A percentile compares a stretch with the other conserved stretches of the same genome.
phyloP scores from a whole-genome alignment of 1,140 invertebrate genomes.

The Brachionus koreanus region DNA sequence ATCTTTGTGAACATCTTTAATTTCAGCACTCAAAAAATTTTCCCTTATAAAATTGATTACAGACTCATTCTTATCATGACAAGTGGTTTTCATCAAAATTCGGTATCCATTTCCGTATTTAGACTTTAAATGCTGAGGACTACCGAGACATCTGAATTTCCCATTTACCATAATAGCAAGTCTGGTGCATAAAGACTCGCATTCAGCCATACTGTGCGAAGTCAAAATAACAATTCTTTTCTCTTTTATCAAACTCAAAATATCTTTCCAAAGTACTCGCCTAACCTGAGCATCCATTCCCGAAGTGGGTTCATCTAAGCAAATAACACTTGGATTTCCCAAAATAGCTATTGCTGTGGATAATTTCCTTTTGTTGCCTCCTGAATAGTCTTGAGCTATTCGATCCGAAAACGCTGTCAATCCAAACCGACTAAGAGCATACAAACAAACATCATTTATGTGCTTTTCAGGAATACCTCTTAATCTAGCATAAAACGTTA shows the following conservation, averaged over 20 bases:
- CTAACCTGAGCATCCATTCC: conserved; percentile 59
- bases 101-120: conserved; percentile 61
- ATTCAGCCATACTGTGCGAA: conserved; percentile 61
- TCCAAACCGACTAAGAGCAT: not conserved
- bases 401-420: conserved; percentile 50
- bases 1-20: conserved; percentile 70
- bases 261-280: conserved; percentile 56
- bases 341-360: conserved; percentile 60
- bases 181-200: conserved; percentile 60
- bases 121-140: conserved; percentile 58
- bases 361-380: conserved; percentile 59
- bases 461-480: conserved; percentile 62
- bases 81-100: conserved; percentile 49
- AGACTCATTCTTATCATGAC: conserved; percentile 28
- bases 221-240: conserved; percentile 18
- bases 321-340: conserved; percentile 51
- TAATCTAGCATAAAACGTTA: conserved; percentile 71
- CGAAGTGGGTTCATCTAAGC: conserved; percentile 53
- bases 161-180: conserved; percentile 63
- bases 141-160: conserved; percentile 60
- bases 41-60: conserved; percentile 51
- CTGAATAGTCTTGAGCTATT: conserved; percentile 64
- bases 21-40: conserved; percentile 50
- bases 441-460: conserved; percentile 50
- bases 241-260: conserved; percentile 47